Evolutionary conservation across 2,888 invertebrate species (phyloP).

Genomic region (Caenorhabditis japonica): DNA sequence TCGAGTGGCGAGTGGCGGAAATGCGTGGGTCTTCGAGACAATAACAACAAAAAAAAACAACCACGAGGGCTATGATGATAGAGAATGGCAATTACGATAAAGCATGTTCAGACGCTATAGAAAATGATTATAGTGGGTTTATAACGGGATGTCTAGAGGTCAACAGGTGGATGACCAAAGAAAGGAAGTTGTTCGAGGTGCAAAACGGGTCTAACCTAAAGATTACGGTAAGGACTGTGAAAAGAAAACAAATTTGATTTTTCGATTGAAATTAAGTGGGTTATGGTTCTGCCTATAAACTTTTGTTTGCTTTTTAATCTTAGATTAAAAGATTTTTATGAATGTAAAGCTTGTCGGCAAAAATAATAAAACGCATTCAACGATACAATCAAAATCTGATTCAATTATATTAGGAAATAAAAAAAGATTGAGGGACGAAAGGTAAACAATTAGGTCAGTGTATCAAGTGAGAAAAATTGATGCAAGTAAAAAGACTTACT

Average conservation of each 20-base stretch:
- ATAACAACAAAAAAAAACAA: constrained; percentile 27
- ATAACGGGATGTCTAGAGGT: constrained; percentile 40
- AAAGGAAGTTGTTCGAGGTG: constrained; percentile 12
- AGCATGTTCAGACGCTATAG: constrained; percentile 29
- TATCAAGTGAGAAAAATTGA: constrained; percentile 22
- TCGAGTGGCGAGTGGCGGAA: constrained; percentile 27
- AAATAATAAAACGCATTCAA: too few relatives aligned
- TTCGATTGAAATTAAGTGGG: too few relatives aligned
- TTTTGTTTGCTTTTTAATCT: too few relatives aligned
- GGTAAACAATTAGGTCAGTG: constrained; percentile 30
- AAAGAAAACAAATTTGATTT: constrained; percentile 3
- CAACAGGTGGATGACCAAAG: constrained; percentile 33
- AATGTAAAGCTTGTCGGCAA: too few relatives aligned
- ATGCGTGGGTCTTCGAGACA: constrained; percentile 32
- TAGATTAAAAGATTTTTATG: too few relatives aligned
- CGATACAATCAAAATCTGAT: too few relatives aligned
- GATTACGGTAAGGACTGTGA: constrained; percentile 1
- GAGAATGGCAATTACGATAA: constrained; percentile 45
- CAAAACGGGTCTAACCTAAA: too few relatives aligned
- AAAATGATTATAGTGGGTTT: constrained; percentile 42
- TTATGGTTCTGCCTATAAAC: too few relatives aligned
- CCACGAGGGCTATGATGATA: constrained; percentile 2
- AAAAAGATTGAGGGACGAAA: neutral
- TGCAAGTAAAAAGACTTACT: constrained; percentile 38
- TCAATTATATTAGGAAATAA: constrained; percentile 4